Conservation (phyloP, 35 echinoderm and acorn worm genomes). For the Lytechinus variegatus region DNA sequence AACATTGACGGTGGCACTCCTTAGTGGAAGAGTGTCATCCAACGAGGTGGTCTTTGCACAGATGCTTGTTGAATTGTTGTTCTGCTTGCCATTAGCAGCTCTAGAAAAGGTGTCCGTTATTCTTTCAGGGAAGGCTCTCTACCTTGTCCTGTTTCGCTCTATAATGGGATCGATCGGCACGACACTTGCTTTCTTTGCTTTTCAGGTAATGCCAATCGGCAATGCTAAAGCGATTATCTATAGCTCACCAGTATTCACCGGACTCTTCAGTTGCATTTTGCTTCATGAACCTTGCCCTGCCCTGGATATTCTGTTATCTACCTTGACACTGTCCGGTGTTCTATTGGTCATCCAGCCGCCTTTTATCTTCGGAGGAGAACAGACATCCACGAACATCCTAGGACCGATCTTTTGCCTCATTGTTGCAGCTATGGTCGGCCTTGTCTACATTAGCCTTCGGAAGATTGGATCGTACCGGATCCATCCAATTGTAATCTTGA, state of each 20-base stretch:
- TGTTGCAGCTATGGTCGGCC: not conserved
- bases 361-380: conserved; percentile 28
- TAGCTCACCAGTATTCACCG: conserved; percentile 24
- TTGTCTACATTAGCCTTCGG: not conserved
- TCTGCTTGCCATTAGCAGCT: not conserved
- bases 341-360: conserved; percentile 16
- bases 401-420: conserved; percentile 20
- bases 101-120: not conserved
- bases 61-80: not conserved
- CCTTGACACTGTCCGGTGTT: not conserved
- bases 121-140: not conserved
- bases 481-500: not conserved
- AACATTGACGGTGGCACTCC: not conserved
- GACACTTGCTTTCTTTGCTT: not conserved
- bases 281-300: not conserved
- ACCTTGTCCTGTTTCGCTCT: not conserved
- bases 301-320: not conserved
- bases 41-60: conserved; percentile 13
- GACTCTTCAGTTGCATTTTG: conserved; percentile 20
- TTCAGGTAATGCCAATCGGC: conserved; percentile 30
- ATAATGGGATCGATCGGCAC: not conserved
- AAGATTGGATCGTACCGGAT: not conserved
- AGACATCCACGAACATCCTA: not conserved
- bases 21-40: not conserved
- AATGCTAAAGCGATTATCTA: conserved; percentile 48